These are phyloP conservation scores for Eurypyga helias DNA, from an alignment of 2,113 vertebrate genomes.

Conservation along the genomic window DNA sequence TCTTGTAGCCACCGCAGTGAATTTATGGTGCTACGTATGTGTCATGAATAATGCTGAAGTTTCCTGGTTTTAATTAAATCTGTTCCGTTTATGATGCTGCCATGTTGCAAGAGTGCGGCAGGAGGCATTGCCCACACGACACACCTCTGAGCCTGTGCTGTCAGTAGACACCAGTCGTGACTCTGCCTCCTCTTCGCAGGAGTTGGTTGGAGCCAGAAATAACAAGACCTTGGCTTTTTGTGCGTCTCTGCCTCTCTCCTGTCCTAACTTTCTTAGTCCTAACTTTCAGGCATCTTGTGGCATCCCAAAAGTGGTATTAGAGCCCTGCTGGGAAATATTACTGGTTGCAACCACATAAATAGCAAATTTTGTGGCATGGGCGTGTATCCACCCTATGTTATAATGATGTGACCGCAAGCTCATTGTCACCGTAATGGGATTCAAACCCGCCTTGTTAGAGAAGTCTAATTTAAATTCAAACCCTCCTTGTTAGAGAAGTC, in stretches of 20 bases:
- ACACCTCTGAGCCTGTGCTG: not conserved
- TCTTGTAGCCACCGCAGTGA: not conserved
- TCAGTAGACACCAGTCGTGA: accelerated
- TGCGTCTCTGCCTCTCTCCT: not conserved
- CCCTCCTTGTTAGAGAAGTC: not conserved
- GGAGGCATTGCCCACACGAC: not conserved
- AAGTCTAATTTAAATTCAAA: not conserved
- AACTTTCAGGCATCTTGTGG: not conserved
- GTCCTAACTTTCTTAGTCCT: not conserved
- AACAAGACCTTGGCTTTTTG: not conserved
- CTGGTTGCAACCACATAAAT: not conserved
- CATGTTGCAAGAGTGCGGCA: not conserved
- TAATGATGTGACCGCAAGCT: not conserved
- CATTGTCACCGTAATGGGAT: not conserved
- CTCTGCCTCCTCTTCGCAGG: not conserved
- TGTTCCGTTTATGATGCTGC: not conserved
- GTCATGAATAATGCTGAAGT: not conserved
- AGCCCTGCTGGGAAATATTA: not conserved
- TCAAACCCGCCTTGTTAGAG: not conserved
- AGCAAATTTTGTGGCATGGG: not conserved
- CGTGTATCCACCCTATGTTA: not conserved
- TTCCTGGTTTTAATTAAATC: constrained; percentile 56
- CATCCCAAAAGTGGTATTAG: not conserved
- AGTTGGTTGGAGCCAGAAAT: not conserved
- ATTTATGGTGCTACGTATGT: constrained; percentile 14